Evolutionary conservation across 2,888 invertebrate species (phyloP).

Genomic region (Linyphia triangularis): DNA sequence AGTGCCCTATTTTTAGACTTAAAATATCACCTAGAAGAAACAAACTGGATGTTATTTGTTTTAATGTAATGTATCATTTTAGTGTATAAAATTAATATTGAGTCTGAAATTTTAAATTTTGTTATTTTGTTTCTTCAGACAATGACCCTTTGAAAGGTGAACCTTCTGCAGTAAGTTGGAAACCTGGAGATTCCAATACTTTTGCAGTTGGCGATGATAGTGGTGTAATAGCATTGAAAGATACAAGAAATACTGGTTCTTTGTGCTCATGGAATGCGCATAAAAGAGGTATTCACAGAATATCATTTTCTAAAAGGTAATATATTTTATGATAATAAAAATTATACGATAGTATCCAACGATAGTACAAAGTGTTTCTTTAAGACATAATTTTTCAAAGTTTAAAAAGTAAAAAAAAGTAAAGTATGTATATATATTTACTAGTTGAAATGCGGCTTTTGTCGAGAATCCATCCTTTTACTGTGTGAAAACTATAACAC

Average conservation of each 20-base stretch:
- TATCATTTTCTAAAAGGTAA: slow-evolving; percentile 78
- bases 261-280: slow-evolving; percentile 77
- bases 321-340: slow-evolving; percentile 54
- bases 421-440: no score
- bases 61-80: no score
- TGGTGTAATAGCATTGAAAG: slow-evolving; percentile 82
- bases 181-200: slow-evolving; percentile 77
- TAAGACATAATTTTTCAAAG: not conserved
- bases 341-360: no score
- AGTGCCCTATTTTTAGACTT: no score
- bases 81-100: not conserved
- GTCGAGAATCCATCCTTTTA: no score
- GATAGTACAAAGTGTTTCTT: no score
- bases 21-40: no score
- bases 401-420: no score
- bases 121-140: slow-evolving; percentile 77
- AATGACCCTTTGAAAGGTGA: slow-evolving; percentile 80
- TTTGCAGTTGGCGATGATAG: slow-evolving; percentile 81
- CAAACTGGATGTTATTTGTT: no score
- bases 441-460: no score
- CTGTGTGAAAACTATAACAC: no score
- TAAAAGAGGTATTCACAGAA: slow-evolving; percentile 77
- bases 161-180: slow-evolving; percentile 79
- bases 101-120: not conserved
- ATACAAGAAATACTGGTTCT: slow-evolving; percentile 80